Evolutionary conservation across 2,888 invertebrate genomes (phyloP).

Genomic region (Aphodius granarius): DNA sequence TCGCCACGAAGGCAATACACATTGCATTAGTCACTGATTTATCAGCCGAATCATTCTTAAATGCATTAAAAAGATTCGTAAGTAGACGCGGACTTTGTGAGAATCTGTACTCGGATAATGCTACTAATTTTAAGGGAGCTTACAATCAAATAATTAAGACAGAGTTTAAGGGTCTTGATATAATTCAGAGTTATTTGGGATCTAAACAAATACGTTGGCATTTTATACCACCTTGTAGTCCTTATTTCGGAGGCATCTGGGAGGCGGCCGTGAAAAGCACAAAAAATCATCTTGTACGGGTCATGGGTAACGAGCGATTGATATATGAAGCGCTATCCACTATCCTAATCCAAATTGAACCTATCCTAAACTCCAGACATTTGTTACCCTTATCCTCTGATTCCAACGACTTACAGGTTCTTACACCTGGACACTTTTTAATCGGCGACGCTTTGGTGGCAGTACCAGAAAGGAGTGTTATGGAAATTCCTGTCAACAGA

Average conservation of each 20-base stretch:
- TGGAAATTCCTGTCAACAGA: not conserved
- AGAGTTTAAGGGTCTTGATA: not conserved
- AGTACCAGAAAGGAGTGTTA: not conserved
- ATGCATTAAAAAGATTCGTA: conserved; percentile 25
- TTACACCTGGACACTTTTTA: conserved; percentile 11
- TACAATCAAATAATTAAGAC: conserved; percentile 24
- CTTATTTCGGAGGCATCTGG: conserved; percentile 24
- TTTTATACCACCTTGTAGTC: conserved; percentile 19
- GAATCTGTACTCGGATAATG: conserved; percentile 30
- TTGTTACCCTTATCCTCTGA: conserved; percentile 5
- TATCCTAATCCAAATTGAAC: conserved; percentile 21
- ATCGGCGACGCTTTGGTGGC: not conserved
- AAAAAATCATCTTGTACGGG: conserved; percentile 20
- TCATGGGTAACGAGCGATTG: conserved; percentile 6
- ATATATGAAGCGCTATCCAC: conserved; percentile 14
- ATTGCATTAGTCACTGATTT: not conserved
- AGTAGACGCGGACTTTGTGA: conserved; percentile 27
- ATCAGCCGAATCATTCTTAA: not conserved
- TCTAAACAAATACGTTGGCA: conserved; percentile 18
- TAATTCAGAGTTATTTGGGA: not conserved
- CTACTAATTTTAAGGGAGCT: conserved; percentile 29
- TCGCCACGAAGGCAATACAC: not conserved
- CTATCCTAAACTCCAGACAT: conserved; percentile 15
- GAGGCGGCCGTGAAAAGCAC: conserved; percentile 23
- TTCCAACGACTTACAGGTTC: conserved; percentile 6